phyloP scores from a whole-genome alignment of 2,113 vertebrate species.

The Callithrix jacchus region DNA sequence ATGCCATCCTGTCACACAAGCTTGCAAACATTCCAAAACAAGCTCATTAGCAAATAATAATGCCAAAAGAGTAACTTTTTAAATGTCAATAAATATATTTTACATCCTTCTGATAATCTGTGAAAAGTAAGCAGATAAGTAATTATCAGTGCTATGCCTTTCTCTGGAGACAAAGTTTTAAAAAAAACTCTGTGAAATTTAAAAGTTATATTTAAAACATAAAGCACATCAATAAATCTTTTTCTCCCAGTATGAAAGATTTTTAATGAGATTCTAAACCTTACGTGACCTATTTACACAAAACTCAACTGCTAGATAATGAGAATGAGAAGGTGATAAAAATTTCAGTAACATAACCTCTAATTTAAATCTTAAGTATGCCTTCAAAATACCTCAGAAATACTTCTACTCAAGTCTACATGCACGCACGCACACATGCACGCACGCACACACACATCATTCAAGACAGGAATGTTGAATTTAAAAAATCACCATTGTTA shows the following conservation, averaged over 20 bases:
- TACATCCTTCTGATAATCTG: slow-evolving; percentile 55
- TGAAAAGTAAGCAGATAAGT: slow-evolving; percentile 6
- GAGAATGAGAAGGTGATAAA: neutral
- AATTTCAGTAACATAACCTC: neutral
- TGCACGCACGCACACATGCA: neutral
- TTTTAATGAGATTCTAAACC: slow-evolving; percentile 61
- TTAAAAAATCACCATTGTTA: neutral
- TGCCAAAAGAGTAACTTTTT: slow-evolving; percentile 59
- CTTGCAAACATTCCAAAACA: slow-evolving; percentile 67
- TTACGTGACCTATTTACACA: slow-evolving; percentile 40
- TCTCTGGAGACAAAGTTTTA: neutral
- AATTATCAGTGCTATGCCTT: slow-evolving; percentile 53
- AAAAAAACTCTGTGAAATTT: neutral
- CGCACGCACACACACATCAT: neutral
- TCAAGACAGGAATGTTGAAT: neutral
- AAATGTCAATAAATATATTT: slow-evolving; percentile 66
- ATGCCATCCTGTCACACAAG: slow-evolving; percentile 58
- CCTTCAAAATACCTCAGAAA: neutral
- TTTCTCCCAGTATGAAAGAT: neutral
- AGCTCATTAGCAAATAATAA: slow-evolving; percentile 76
- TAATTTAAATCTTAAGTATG: neutral
- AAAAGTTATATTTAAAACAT: slow-evolving; percentile 53
- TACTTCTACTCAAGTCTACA: neutral
- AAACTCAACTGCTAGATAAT: neutral
- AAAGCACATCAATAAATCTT: slow-evolving; percentile 18